phyloP scores from a whole-genome alignment of 2,888 invertebrate genomes.

The Seira sanloemensis region DNA sequence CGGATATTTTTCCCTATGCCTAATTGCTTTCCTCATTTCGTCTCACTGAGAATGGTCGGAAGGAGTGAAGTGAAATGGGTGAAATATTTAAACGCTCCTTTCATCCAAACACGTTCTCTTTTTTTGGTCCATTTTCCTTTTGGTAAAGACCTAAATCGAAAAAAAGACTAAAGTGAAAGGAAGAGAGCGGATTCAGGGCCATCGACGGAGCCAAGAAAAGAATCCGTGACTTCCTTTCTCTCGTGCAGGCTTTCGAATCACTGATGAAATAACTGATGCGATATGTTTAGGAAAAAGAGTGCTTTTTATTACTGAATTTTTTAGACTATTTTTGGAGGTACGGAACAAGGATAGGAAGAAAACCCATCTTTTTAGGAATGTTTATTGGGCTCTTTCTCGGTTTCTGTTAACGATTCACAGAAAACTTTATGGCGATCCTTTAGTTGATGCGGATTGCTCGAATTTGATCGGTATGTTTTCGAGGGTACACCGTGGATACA shows the following conservation, averaged over 20 bases:
- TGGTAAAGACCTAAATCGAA: too few species aligned
- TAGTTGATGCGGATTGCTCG: not conserved
- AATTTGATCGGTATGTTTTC: too few species aligned
- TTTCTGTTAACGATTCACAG: not conserved
- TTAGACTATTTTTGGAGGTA: not conserved
- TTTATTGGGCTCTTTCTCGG: not conserved
- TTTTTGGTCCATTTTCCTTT: too few species aligned
- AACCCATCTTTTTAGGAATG: not conserved
- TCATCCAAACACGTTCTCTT: not conserved
- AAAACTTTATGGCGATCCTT: not conserved
- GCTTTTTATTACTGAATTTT: not conserved
- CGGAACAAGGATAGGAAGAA: not conserved
- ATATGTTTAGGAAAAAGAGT: not conserved
- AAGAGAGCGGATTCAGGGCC: not conserved
- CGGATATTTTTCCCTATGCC: not conserved
- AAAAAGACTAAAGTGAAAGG: not conserved
- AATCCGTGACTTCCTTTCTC: constrained; percentile 10
- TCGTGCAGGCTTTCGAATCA: not conserved
- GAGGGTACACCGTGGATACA: too few species aligned
- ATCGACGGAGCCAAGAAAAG: not conserved
- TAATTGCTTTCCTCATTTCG: not conserved
- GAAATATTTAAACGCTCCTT: not conserved
- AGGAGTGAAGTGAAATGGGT: not conserved
- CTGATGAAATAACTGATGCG: not conserved
- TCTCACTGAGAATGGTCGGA: not conserved